Conservation (phyloP, 2,113 vertebrate genomes). For the Hypocryptadius cinnamomeus region DNA sequence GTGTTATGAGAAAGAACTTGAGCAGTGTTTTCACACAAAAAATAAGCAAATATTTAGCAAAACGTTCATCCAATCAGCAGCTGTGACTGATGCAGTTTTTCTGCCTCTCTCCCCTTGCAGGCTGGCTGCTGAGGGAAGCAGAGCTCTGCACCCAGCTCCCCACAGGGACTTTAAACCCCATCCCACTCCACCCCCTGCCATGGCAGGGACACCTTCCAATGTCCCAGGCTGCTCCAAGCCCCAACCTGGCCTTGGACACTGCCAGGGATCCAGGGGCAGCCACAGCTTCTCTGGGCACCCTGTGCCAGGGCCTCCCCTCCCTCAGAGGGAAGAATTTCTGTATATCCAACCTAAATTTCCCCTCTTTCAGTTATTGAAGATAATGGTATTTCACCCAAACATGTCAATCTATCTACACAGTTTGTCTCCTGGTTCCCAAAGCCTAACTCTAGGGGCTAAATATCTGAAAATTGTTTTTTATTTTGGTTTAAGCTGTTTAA, state of each 20-base stretch:
- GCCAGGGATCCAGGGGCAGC: not conserved
- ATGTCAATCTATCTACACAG: not conserved
- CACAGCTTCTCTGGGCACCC: not conserved
- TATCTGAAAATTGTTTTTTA: not conserved
- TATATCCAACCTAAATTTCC: not conserved
- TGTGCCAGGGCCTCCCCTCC: not conserved
- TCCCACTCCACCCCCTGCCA: not conserved
- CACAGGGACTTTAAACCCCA: not conserved
- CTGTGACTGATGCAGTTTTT: not conserved
- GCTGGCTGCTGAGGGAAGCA: not conserved
- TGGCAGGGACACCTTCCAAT: not conserved
- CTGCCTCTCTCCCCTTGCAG: not conserved
- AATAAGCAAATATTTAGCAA: not conserved
- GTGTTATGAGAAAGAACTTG: not conserved
- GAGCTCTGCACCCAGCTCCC: not conserved
- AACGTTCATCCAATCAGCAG: not conserved
- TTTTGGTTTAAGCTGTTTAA: not conserved
- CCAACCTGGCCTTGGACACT: not conserved
- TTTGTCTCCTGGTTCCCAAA: not conserved
- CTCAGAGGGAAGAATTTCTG: not conserved
- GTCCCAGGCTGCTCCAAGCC: accelerated
- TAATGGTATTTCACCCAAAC: not conserved
- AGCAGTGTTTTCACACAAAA: not conserved
- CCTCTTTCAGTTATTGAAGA: not conserved
- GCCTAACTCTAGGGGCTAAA: not conserved